Evolutionary conservation across 1,140 invertebrate species (phyloP).

Genomic region (Sipha flava): DNA sequence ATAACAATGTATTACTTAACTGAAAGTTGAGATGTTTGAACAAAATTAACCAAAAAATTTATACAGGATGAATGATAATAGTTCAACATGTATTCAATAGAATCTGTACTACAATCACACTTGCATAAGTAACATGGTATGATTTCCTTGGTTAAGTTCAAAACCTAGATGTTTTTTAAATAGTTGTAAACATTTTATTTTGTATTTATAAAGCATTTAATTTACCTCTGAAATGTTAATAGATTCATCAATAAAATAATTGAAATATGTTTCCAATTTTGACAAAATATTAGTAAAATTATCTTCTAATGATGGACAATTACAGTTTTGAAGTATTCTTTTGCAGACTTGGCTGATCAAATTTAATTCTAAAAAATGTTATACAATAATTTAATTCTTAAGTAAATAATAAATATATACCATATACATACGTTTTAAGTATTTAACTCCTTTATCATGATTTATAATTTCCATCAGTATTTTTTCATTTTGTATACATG

Average conservation of each 20-base stretch:
- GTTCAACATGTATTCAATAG: background rate
- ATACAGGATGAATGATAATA: slow-evolving; percentile 19
- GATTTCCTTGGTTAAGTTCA: background rate
- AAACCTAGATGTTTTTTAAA: background rate
- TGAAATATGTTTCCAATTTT: background rate
- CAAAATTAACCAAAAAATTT: slow-evolving; percentile 18
- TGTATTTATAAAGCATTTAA: background rate
- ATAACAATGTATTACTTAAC: background rate
- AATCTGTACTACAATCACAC: slow-evolving; percentile 8
- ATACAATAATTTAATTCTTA: background rate
- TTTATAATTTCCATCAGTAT: slow-evolving; percentile 34
- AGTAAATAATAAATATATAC: background rate
- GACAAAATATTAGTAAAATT: background rate
- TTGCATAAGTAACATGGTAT: slow-evolving; percentile 5
- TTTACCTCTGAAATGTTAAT: background rate
- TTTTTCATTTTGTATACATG: slow-evolving; percentile 31
- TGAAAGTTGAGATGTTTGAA: slow-evolving; percentile 1
- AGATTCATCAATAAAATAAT: background rate
- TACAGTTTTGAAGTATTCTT: background rate
- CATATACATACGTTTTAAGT: slow-evolving; percentile 4
- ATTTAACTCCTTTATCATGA: slow-evolving; percentile 34
- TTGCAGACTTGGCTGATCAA: slow-evolving; percentile 20
- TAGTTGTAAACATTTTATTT: background rate
- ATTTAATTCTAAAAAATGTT: slow-evolving; percentile 7
- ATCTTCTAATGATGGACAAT: background rate